Conservation (phyloP, 2,888 invertebrate species). For the Cantharis rufa region DNA sequence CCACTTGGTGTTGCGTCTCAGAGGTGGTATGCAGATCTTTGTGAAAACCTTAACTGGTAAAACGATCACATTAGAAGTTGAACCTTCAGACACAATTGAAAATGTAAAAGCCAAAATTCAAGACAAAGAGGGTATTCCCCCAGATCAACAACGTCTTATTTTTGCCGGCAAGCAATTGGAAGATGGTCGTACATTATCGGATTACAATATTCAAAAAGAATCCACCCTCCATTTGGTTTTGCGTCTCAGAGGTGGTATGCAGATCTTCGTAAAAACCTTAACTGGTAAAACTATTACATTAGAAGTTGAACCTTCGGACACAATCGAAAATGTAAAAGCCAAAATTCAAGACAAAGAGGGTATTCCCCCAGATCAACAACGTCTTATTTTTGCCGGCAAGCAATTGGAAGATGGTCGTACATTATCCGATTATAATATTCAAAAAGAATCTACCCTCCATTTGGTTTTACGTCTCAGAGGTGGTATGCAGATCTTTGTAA, state of each 20-base stretch:
- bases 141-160: slow-evolving; percentile 85
- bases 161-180: slow-evolving; percentile 83
- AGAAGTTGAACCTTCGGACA: slow-evolving; percentile 64
- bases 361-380: slow-evolving; percentile 69
- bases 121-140: slow-evolving; percentile 88
- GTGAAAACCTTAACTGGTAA: slow-evolving; percentile 63
- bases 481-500: too few species aligned
- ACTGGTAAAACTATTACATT: slow-evolving; percentile 63
- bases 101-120: slow-evolving; percentile 93
- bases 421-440: slow-evolving; percentile 66
- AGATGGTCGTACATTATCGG: slow-evolving; percentile 58
- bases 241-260: slow-evolving; percentile 73
- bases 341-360: slow-evolving; percentile 60
- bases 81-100: slow-evolving; percentile 88
- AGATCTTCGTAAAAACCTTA: slow-evolving; percentile 64
- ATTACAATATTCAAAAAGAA: slow-evolving; percentile 91
- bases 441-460: slow-evolving; percentile 62
- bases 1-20: slow-evolving; percentile 63
- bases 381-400: slow-evolving; percentile 77
- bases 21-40: slow-evolving; percentile 69
- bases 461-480: slow-evolving; percentile 61
- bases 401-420: slow-evolving; percentile 69
- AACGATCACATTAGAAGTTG: slow-evolving; percentile 62
- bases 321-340: slow-evolving; percentile 66
- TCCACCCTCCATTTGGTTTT: slow-evolving; percentile 91